Conservation (phyloP, 2,797 vertebrate species). For the Neosalanx taihuensis region DNA sequence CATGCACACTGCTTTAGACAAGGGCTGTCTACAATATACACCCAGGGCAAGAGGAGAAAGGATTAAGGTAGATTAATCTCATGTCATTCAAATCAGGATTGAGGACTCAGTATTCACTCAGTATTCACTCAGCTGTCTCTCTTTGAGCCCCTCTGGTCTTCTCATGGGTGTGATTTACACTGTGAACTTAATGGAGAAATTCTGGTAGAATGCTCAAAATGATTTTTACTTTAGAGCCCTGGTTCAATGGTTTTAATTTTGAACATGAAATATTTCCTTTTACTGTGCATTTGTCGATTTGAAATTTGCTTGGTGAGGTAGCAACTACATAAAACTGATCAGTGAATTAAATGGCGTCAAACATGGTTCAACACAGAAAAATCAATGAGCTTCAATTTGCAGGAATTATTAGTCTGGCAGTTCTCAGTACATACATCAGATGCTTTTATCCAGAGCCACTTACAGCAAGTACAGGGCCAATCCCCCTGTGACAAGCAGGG, state of each 20-base stretch:
- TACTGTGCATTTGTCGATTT: slow-evolving; percentile 48
- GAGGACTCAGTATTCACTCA: slow-evolving; percentile 74
- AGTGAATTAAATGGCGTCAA: not conserved
- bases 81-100: slow-evolving; percentile 77
- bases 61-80: slow-evolving; percentile 78
- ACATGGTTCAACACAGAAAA: slow-evolving; percentile 3
- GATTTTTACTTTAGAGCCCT: slow-evolving; percentile 27
- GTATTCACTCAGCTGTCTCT: slow-evolving; percentile 45
- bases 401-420: not conserved
- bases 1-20: not conserved
- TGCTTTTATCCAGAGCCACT: no score
- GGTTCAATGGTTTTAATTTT: slow-evolving; percentile 51
- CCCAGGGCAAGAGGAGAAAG: slow-evolving; percentile 32
- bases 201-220: slow-evolving; percentile 78
- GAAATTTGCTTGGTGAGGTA: not conserved
- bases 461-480: no score
- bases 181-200: slow-evolving; percentile 68
- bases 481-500: no score
- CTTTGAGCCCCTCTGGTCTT: slow-evolving; percentile 56
- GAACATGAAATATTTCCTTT: slow-evolving; percentile 39
- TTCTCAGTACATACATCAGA: not conserved
- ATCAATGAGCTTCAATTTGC: not conserved
- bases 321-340: not conserved
- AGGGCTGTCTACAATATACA: no score
- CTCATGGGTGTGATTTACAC: slow-evolving; percentile 55